A percentile compares a stretch with the other conserved stretches of the same genome.
Conservation (phyloP, 2,113 vertebrate genomes). For the Heptranchias perlo region DNA sequence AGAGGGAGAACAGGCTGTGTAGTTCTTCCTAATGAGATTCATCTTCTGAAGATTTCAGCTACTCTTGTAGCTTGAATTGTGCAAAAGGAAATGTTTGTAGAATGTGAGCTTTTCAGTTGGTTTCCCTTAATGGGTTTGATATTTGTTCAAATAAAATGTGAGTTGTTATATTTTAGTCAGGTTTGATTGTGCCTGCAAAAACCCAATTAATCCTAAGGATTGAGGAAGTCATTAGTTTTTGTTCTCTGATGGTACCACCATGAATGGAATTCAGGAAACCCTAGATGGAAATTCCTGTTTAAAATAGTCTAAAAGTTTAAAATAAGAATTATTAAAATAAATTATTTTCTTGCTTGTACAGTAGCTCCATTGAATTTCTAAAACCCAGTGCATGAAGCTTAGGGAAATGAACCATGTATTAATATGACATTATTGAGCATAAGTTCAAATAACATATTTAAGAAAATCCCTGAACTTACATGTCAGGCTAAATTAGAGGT, state of each 20-base stretch:
- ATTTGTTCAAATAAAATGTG: neutral
- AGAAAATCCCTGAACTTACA: neutral
- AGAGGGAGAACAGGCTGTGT: neutral
- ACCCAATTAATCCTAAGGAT: neutral
- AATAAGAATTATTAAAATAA: neutral
- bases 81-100: neutral
- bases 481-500: neutral
- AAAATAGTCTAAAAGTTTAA: too few species aligned
- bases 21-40: neutral
- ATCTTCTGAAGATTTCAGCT: neutral
- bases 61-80: neutral
- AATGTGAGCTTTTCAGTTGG: neutral
- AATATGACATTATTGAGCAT: neutral
- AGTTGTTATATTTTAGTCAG: neutral
- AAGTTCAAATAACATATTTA: neutral
- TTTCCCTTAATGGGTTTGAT: neutral
- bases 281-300: neutral
- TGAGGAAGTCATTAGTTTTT: neutral
- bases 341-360: neutral
- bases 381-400: neutral
- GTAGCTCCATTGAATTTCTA: neutral
- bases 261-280: neutral
- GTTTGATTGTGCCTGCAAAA: neutral
- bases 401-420: neutral
- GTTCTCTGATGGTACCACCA: neutral